A percentile compares a stretch with the other conserved stretches of the same genome.
Conservation (phyloP, 2,113 vertebrate genomes). For the Gorsachius goisagi region DNA sequence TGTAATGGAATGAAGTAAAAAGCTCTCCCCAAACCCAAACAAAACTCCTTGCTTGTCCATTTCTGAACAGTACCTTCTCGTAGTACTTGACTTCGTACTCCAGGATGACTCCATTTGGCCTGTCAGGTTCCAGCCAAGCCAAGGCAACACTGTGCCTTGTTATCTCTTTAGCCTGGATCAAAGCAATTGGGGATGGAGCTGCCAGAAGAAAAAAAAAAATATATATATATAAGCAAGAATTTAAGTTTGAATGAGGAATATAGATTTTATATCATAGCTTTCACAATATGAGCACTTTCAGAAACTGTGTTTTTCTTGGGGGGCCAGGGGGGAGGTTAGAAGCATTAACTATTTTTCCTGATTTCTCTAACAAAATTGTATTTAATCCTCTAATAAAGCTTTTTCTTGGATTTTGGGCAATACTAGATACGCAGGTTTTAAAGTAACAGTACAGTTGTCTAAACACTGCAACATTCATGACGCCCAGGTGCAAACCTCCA, state of each 20-base stretch:
- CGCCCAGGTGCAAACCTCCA: neutral
- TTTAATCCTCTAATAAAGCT: neutral
- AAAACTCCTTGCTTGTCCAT: neutral
- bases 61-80: conserved; percentile 86
- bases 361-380: neutral
- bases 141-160: conserved; percentile 94
- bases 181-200: conserved; percentile 92
- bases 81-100: conserved; percentile 99
- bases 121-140: conserved; percentile 92
- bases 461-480: neutral
- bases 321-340: neutral
- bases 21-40: neutral
- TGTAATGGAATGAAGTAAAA: neutral
- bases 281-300: neutral
- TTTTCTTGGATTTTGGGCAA: neutral
- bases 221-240: neutral
- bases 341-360: neutral
- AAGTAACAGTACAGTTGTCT: neutral
- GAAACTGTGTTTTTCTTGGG: neutral
- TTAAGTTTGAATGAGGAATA: neutral
- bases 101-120: conserved; percentile 94
- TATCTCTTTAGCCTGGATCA: conserved; percentile 94
- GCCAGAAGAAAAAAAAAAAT: neutral
- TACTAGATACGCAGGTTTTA: neutral
- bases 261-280: neutral